A percentile compares a stretch with the other conserved stretches of the same genome.
Evolutionary conservation across 2,113 vertebrate genomes (phyloP).

Genomic region (Muntiacus muntjak): DNA sequence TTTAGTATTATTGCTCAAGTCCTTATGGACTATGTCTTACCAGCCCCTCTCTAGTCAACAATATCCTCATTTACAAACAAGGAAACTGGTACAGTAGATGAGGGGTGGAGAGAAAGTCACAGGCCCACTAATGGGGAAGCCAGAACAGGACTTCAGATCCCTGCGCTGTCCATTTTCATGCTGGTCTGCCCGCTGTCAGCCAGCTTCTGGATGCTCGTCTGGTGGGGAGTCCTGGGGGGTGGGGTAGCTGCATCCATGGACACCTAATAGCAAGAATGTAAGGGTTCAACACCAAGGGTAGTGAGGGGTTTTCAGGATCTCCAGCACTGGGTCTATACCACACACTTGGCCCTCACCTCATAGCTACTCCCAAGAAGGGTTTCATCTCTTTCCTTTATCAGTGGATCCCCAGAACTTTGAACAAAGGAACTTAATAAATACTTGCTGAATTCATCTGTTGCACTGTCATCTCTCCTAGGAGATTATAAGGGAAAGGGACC

Average conservation of each 20-base stretch:
- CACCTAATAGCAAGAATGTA: background rate
- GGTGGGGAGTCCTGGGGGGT: background rate
- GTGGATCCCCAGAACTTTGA: background rate
- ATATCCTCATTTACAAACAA: background rate
- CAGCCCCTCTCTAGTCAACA: background rate
- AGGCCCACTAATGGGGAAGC: background rate
- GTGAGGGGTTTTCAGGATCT: background rate
- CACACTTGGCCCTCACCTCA: rapidly evolving
- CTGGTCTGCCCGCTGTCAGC: background rate
- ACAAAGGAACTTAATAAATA: background rate
- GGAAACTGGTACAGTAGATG: background rate
- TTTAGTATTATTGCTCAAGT: background rate
- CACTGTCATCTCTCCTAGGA: background rate
- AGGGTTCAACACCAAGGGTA: background rate
- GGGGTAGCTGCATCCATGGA: background rate
- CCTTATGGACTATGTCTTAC: background rate
- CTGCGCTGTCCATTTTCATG: background rate
- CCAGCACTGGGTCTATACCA: background rate
- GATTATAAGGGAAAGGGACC: background rate
- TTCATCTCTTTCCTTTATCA: background rate
- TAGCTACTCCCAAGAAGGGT: background rate
- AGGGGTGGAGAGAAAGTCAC: background rate
- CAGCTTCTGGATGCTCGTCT: background rate
- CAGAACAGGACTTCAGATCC: background rate
- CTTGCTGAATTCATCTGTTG: background rate